Evolutionary conservation across 1,140 invertebrate species (phyloP).

Genomic region (Pissodes strobi): DNA sequence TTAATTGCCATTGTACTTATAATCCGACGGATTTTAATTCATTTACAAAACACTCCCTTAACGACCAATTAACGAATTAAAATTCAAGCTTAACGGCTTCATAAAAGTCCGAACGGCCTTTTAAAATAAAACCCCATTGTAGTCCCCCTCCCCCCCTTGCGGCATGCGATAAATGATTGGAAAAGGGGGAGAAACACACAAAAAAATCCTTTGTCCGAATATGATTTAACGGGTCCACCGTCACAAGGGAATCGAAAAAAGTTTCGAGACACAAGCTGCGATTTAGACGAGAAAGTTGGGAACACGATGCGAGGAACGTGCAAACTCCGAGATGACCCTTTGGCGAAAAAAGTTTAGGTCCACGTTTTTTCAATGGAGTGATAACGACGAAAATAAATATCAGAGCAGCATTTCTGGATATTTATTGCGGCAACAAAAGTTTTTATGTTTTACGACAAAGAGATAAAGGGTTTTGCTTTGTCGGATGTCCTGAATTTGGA

Average conservation of each 20-base stretch:
- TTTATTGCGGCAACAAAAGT: not conserved
- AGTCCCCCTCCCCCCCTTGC: too few species aligned
- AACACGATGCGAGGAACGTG: slow-evolving; percentile 7
- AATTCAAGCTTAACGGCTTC: slow-evolving; percentile 18
- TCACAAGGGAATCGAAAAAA: slow-evolving; percentile 1
- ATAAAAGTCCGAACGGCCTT: not conserved
- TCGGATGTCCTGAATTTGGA: too few species aligned
- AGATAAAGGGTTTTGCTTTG: too few species aligned
- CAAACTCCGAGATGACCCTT: not conserved
- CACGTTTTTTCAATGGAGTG: slow-evolving; percentile 1
- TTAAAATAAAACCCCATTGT: slow-evolving; percentile 8
- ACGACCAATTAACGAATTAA: slow-evolving; percentile 17
- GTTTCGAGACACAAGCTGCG: slow-evolving; percentile 15
- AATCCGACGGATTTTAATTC: slow-evolving; percentile 6
- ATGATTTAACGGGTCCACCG: not conserved
- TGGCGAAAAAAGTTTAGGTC: slow-evolving; percentile 1
- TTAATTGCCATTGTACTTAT: too few species aligned
- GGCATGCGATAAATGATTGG: slow-evolving; percentile 5
- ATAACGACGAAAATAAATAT: slow-evolving; percentile 12
- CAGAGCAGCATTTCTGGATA: not conserved
- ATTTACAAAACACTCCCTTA: slow-evolving; percentile 7
- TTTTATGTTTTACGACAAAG: not conserved
- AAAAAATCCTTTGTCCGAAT: slow-evolving; percentile 8
- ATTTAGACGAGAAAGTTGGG: slow-evolving; percentile 9
- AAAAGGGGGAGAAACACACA: not conserved